Conservation (phyloP, 37 sponge, comb jelly and placozoan genomes). For the Beroe forskalii region DNA sequence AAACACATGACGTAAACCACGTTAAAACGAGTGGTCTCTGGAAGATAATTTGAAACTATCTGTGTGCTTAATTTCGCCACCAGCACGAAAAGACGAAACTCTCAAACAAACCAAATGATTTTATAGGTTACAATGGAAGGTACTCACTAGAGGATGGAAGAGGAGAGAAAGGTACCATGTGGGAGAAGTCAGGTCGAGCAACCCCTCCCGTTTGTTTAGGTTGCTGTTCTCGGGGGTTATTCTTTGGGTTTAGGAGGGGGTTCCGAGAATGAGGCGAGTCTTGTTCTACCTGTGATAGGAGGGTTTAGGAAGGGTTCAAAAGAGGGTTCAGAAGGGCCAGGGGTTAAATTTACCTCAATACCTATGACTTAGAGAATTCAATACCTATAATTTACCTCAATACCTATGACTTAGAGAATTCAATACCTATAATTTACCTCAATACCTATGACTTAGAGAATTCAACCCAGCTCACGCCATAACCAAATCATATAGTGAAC, state of each 20-base stretch:
- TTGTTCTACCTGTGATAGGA: constrained; percentile 5
- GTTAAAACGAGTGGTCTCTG: no score
- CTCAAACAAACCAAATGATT: neutral
- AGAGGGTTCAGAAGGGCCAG: neutral
- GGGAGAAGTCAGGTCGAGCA: constrained; percentile 77
- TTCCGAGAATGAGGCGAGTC: neutral
- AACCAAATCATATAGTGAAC: no score
- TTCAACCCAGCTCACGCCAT: no score
- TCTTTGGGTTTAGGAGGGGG: neutral
- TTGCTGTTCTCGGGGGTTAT: neutral
- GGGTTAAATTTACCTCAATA: no score
- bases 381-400: no score
- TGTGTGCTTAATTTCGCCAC: no score
- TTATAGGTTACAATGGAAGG: neutral
- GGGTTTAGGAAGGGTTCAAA: neutral
- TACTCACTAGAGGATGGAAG: constrained; percentile 71
- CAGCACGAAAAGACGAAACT: neutral
- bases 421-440: no score
- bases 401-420: no score
- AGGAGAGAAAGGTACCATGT: constrained; percentile 87
- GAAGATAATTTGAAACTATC: no score
- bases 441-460: no score
- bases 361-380: no score
- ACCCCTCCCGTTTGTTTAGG: constrained; percentile 33
- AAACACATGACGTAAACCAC: no score